phyloP scores from a whole-genome alignment of 1,140 invertebrate species.

The Portunus trituberculatus region DNA sequence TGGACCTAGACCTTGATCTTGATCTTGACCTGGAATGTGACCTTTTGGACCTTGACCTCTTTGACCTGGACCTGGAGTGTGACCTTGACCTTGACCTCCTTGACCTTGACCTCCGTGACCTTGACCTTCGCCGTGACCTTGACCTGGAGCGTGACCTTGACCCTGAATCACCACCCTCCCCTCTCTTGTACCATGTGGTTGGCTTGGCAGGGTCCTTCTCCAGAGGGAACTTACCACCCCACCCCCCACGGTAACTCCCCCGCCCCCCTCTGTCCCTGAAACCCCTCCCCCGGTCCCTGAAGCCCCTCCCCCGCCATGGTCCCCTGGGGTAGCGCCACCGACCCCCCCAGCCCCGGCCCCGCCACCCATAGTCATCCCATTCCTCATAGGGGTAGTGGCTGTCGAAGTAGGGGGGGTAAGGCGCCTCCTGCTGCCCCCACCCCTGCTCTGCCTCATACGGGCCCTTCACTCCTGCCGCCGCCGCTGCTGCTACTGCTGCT shows the following conservation, averaged over 20 bases:
- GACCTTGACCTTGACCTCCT: not conserved
- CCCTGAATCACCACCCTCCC: not conserved
- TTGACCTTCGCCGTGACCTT: slow-evolving; percentile 38
- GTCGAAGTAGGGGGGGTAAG: slow-evolving; percentile 4
- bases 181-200: slow-evolving; percentile 57
- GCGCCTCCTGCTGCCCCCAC: not conserved
- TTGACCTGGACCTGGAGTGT: slow-evolving; percentile 61
- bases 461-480: not conserved
- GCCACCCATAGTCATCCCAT: slow-evolving; percentile 26
- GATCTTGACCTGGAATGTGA: slow-evolving; percentile 57
- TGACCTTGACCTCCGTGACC: slow-evolving; percentile 39
- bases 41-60: slow-evolving; percentile 38
- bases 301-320: slow-evolving; percentile 59
- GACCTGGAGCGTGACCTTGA: slow-evolving; percentile 14
- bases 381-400: slow-evolving; percentile 8
- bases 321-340: slow-evolving; percentile 62
- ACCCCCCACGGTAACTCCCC: not conserved
- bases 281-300: slow-evolving; percentile 53
- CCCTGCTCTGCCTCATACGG: not conserved
- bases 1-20: slow-evolving; percentile 48
- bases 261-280: slow-evolving; percentile 53
- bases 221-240: not conserved
- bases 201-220: slow-evolving; percentile 26
- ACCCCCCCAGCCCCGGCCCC: slow-evolving; percentile 48
- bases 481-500: not conserved